A percentile compares a stretch with the other conserved stretches of the same genome.
Evolutionary conservation across 2,113 vertebrate genomes (phyloP).

Genomic region (Pungitius pungitius): DNA sequence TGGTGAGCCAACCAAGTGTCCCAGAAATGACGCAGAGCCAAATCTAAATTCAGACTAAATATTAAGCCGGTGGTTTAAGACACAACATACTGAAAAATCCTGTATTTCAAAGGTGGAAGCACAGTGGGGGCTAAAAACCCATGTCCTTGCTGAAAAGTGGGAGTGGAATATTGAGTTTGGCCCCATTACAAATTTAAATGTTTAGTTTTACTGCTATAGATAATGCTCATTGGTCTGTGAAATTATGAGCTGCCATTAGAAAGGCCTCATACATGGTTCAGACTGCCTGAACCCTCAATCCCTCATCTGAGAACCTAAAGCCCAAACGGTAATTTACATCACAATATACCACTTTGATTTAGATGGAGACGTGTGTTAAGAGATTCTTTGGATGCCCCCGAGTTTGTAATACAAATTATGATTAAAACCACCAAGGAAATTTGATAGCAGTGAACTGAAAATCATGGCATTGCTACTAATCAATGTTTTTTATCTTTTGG

Average conservation of each 20-base stretch:
- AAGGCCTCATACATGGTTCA: conserved; percentile 70
- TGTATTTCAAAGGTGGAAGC: conserved; percentile 50
- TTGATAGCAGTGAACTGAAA: conserved; percentile 30
- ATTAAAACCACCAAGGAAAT: conserved; percentile 59
- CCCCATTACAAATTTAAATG: conserved; percentile 67
- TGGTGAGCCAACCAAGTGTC: conserved; percentile 1
- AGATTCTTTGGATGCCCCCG: conserved; percentile 57
- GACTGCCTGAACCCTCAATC: conserved; percentile 70
- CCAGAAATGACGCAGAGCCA: conserved; percentile 15
- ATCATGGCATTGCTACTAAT: conserved; percentile 36
- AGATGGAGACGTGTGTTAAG: conserved; percentile 66
- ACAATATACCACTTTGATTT: conserved; percentile 72
- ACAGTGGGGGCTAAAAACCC: conserved; percentile 61
- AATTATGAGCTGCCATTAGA: conserved; percentile 79
- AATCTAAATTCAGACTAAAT: conserved; percentile 36
- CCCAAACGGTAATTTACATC: conserved; percentile 68
- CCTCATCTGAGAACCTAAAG: conserved; percentile 64
- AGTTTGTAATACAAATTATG: conserved; percentile 49
- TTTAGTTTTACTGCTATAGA: conserved; percentile 66
- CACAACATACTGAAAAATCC: conserved; percentile 15
- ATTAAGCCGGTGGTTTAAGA: conserved; percentile 39
- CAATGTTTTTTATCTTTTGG: conserved; percentile 28
- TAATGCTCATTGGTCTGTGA: conserved; percentile 82
- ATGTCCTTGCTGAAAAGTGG: conserved; percentile 75
- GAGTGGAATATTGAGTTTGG: conserved; percentile 76